These are phyloP conservation scores for Drosophila dunni DNA, from an alignment of 1,140 invertebrate species.

Conservation along the genomic window DNA sequence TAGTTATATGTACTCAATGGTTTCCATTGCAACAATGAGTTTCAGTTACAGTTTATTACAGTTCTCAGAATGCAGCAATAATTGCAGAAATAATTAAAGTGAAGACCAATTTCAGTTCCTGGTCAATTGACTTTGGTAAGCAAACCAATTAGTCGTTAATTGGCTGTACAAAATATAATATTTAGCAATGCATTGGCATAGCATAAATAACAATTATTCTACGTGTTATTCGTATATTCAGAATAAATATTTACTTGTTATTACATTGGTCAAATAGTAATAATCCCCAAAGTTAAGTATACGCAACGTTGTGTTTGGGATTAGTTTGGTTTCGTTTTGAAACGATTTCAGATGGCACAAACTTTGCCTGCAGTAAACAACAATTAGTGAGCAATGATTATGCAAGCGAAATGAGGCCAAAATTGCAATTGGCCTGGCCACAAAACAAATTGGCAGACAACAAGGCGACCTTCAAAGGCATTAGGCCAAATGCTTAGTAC, in stretches of 20 bases:
- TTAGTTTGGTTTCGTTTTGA: neutral
- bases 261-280: slow-evolving; percentile 11
- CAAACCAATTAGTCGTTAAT: slow-evolving; percentile 28
- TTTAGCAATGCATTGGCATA: neutral
- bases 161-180: slow-evolving; percentile 3
- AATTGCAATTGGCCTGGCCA: slow-evolving; percentile 48
- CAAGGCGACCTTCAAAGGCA: slow-evolving; percentile 40
- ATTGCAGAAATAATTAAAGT: neutral
- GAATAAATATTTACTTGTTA: slow-evolving; percentile 19
- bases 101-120: neutral
- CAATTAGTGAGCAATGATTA: slow-evolving; percentile 68
- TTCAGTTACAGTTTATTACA: neutral
- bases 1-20: no score
- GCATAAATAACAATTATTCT: neutral
- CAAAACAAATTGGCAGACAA: slow-evolving; percentile 60
- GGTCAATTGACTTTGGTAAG: neutral
- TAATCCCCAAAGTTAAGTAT: slow-evolving; percentile 17
- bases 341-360: slow-evolving; percentile 10
- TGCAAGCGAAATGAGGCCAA: slow-evolving; percentile 53
- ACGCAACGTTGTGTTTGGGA: slow-evolving; percentile 17
- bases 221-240: neutral
- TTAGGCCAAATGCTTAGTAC: slow-evolving; percentile 54
- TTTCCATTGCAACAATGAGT: no score
- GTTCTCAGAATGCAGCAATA: neutral
- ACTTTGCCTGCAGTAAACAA: slow-evolving; percentile 53